These are phyloP conservation scores for Lophotriccus pileatus DNA, from an alignment of 2,797 vertebrate species.

Conservation along the genomic window DNA sequence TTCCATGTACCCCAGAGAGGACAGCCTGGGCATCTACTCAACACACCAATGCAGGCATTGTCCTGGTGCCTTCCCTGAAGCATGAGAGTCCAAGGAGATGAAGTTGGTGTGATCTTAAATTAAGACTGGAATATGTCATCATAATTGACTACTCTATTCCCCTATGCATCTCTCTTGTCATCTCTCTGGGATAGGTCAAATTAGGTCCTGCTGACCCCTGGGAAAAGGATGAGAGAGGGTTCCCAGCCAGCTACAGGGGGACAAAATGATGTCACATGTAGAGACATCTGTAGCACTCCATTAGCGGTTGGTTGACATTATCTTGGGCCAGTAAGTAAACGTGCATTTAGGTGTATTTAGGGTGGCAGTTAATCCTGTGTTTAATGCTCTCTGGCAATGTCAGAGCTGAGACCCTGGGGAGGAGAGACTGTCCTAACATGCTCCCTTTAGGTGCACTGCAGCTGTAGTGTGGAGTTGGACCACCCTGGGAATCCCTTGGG, in stretches of 20 bases:
- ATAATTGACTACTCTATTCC: background rate
- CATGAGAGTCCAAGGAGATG: background rate
- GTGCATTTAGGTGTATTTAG: background rate
- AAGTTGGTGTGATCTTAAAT: background rate
- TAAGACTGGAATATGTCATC: background rate
- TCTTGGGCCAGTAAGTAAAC: background rate
- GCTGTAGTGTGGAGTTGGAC: background rate
- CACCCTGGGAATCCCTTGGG: background rate
- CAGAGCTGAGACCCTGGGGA: background rate
- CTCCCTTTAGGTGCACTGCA: fast-evolving
- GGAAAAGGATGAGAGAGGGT: background rate
- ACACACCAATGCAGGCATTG: background rate
- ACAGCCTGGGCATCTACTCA: background rate
- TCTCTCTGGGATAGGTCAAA: background rate
- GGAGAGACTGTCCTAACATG: fast-evolving
- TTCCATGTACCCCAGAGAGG: fast-evolving
- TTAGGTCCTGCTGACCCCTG: background rate
- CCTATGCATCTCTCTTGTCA: background rate
- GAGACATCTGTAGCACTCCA: fast-evolving
- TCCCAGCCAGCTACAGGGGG: background rate
- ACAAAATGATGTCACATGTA: background rate
- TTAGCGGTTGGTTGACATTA: fast-evolving
- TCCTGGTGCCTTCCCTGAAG: background rate
- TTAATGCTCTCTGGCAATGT: background rate
- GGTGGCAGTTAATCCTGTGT: background rate